Base-by-base conservation (phyloP, 2,888 invertebrate species). In the Drosophila birchii region DNA sequence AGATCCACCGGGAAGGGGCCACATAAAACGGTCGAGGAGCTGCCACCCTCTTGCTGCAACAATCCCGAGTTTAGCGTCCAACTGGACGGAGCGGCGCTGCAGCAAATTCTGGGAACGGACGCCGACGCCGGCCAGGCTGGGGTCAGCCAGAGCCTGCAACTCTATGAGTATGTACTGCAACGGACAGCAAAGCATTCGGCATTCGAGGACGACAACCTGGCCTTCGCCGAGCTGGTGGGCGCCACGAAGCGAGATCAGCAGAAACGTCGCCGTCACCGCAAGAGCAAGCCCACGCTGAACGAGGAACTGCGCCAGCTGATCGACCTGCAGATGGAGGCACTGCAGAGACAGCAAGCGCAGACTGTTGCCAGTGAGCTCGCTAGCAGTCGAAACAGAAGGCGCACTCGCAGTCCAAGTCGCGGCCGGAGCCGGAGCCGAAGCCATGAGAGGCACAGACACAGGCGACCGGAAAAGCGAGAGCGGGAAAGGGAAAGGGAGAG, bases 281-380 rank as follows among this genome's bases (percentile, higher is more conserved):
- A 86, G 14, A 90, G 82, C 36, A 92, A 91, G 68, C 90, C 91
- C 4, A 91, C 92, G 3, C 79, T 91, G 11, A 90, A 86, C 12
- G 92, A 92, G 72, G 91, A 92, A 67, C 78, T 92, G 34, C 85
- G 91, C 12, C 87, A 90, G 54, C 73, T 92, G 39, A 89, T 92
- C 8, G 76, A 88, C 3, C 68, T 92, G 14, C 92, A 92, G 81
- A 92, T 92, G 92, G 79, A 90, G 60, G 91, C 92, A 4, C 54
- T 92, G 38, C 41, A 59, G 41, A 54, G 55, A 20, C 54, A 78
- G 47, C 23, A 66, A 56, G 41, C 29, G 58, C 23, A 9, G 6
- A 9, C 9, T 34, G 51, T 23, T 23, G 23, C 14, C 12, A 59
- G 20, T 26, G 58, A 53, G n/a, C 6, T 20, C 3, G 16, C 8